Evolutionary conservation across 2,888 invertebrate species (phyloP), one percentile per base, ranked within the genome.

Genomic region (Microplitis manilae): DNA sequence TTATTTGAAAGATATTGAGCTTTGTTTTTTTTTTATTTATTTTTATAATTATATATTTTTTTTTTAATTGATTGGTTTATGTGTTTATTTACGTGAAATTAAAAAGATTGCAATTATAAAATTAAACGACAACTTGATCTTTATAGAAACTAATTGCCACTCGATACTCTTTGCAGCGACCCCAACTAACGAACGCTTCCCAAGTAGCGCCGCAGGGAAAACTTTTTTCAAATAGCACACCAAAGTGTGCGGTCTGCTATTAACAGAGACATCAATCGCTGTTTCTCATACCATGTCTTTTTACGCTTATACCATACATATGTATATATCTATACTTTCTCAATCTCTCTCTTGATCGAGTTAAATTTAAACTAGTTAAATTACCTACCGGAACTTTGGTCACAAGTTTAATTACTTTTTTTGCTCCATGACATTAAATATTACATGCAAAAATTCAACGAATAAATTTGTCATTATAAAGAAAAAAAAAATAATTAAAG

Each of bases 131-230:
- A 62, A 50, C 41, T 72, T 41, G 38, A 50, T 68, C 15, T 20
- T 61, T 60, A 50, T 2, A 76, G 40, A 38, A 60, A 61, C 30
- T 68, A 41, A 76, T 67, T 72, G 60, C 39, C 61, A 5, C 40
- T 65, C 38, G 30, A 65, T 65, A 30, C 65, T 9, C 13, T 65
- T 13, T 65, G 38, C 30, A 20, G 20, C 13, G 65, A 50, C 50
- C 50, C 50, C 30, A 30, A 13, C 13, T 65, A 65, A 65, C 64
- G 17, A 61, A 64, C 64, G 62, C 72, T 64, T 39, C 39, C 40
- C 62, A 39, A 17, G 40, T 72, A 40, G n/a, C 17, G 13, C 72
- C 40, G 13, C 50, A 64, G 41, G 41, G 20, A 39, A 64, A 72
- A 41, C 62, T 61, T 64, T 39, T 8, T n/a, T 17, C 39, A 62